Evolutionary conservation across 2,888 invertebrate species (phyloP), one percentile per base, ranked within the genome.

Genomic region (Urechis unicinctus): DNA sequence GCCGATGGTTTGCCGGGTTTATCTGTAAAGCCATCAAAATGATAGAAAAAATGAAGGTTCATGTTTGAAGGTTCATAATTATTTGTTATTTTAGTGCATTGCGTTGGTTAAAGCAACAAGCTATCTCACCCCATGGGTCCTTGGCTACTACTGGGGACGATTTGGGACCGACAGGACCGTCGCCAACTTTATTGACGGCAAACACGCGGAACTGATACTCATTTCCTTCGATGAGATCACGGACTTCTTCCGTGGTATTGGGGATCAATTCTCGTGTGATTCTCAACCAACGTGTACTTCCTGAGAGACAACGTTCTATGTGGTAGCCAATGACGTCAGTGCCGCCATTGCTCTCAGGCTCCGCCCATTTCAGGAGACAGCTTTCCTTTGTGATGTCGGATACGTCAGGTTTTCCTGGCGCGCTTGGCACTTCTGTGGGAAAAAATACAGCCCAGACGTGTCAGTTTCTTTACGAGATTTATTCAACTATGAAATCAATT

Each of bases 271-370:
- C 54, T 2, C 74, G 72, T 26, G 50, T 63, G 17, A 68, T 57
- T 3, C 53, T 53, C 30, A 74, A 21, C 72, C 72, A 49, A 63
- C 70, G 59, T 13, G 61, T 13, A 36, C 57, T 56, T 6, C 43
- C n/a, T 9, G 48, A 21, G 6, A n/a, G 4, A 6, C 26, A 13
- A 6, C 52, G 13, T 25, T 52, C 43, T 6, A 52, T 24, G 29
- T 49, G 29, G 24, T 52, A 50, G 44, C 91, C 91, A 66, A 88
- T 85, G 64, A 96, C 83, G 31, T 93, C 91, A 49, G 94, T 88
- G 55, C 95, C 95, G 60, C 95, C 94, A 51, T 68, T 28, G 25
- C 52, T 52, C 45, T 51, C 50, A 13, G 59, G 59, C 26, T 43
- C 44, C 31, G 30, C 17, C 59, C 59, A 59, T 50, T 51, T 46